phyloP scores from a whole-genome alignment of 1,140 invertebrate species.

The Bicyclus anynana region DNA sequence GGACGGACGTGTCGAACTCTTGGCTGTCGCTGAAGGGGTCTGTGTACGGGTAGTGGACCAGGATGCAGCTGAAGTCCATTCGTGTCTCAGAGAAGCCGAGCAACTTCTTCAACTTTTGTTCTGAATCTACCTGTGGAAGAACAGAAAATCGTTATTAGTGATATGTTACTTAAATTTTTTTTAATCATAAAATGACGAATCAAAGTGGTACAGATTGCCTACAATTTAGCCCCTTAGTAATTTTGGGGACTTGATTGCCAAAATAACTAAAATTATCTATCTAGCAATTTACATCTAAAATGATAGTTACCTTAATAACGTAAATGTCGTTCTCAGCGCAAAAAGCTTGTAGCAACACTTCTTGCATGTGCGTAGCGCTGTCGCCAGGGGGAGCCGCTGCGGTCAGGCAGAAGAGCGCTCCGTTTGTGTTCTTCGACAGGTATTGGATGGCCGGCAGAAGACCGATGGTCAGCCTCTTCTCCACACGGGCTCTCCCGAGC shows the following conservation, averaged over 20 bases:
- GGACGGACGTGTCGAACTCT: slow-evolving; percentile 57
- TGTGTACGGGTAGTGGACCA: slow-evolving; percentile 73
- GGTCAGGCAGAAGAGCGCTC: slow-evolving; percentile 81
- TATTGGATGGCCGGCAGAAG: slow-evolving; percentile 79
- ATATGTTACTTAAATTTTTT: not conserved
- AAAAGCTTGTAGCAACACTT: slow-evolving; percentile 83
- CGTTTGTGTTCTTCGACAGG: slow-evolving; percentile 78
- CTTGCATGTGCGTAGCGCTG: slow-evolving; percentile 82
- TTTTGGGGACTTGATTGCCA: no score
- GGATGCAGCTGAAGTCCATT: slow-evolving; percentile 76
- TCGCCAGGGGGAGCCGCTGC: slow-evolving; percentile 79
- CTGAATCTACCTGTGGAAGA: slow-evolving; percentile 74
- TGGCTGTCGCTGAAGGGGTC: slow-evolving; percentile 72
- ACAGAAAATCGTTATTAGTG: slow-evolving; percentile 25
- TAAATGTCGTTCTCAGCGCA: slow-evolving; percentile 84
- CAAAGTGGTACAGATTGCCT: no score
- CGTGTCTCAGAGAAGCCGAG: slow-evolving; percentile 59
- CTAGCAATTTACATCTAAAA: no score
- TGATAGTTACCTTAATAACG: slow-evolving; percentile 79
- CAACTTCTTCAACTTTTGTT: slow-evolving; percentile 75
- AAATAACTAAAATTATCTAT: no score
- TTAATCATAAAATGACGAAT: no score
- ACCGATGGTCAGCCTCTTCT: slow-evolving; percentile 80
- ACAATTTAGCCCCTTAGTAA: no score
- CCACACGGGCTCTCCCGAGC: slow-evolving; percentile 77